Conservation (phyloP, 30 jellyfish, hydroid and myxozoan species). For the Chironex yamaguchii region DNA sequence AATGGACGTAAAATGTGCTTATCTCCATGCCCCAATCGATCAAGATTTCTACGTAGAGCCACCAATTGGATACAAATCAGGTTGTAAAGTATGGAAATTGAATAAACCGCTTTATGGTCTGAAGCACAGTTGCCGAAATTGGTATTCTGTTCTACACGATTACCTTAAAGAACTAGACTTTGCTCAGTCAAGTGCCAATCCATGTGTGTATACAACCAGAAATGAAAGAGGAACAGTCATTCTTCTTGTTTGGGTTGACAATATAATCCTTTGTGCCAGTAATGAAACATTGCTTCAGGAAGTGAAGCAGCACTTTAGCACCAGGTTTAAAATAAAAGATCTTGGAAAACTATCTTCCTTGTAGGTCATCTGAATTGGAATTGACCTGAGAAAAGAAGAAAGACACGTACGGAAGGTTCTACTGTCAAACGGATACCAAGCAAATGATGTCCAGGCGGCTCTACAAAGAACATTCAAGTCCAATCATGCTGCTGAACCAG, state of each 20-base stretch:
- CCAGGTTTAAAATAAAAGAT: constrained; percentile 55
- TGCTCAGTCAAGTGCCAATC: constrained; percentile 60
- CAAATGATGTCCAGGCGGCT: no score
- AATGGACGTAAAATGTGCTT: constrained; percentile 70
- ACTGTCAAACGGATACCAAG: no score
- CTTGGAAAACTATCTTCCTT: constrained; percentile 43
- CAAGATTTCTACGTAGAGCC: constrained; percentile 29
- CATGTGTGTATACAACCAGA: constrained; percentile 18
- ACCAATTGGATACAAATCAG: constrained; percentile 53
- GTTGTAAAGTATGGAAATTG: constrained; percentile 56
- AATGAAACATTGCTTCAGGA: neutral
- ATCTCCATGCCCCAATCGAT: constrained; percentile 66
- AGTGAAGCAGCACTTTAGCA: neutral
- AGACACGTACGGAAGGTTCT: no score
- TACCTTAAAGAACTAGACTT: constrained; percentile 11
- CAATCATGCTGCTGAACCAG: no score
- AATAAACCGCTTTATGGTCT: constrained; percentile 76
- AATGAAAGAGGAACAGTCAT: neutral
- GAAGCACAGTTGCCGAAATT: constrained; percentile 77
- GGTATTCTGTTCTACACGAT: constrained; percentile 31
- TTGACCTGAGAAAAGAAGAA: no score
- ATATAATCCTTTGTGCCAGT: constrained; percentile 23
- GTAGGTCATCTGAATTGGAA: no score
- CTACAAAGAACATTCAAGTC: no score
- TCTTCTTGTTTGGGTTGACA: constrained; percentile 53